Conservation (phyloP, 2,797 vertebrate species). For the Tenualosa thibaudeaui region DNA sequence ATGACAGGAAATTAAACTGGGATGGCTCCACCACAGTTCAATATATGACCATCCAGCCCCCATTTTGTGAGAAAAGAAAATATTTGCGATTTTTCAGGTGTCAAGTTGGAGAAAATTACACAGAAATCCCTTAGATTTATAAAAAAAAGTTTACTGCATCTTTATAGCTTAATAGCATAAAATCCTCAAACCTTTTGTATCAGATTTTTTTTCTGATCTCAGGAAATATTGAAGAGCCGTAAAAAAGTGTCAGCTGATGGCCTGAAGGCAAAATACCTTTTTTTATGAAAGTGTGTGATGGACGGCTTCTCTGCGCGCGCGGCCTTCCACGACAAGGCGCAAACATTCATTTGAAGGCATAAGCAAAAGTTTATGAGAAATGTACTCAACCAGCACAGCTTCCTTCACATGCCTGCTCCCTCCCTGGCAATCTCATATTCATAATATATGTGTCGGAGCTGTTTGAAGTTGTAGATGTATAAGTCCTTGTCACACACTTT, state of each 20-base stretch:
- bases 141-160: not conserved
- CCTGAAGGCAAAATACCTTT: conserved; percentile 26
- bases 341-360: conserved; percentile 22
- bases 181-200: not conserved
- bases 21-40: not conserved
- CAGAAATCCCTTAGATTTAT: not conserved
- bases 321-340: conserved; percentile 7
- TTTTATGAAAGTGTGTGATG: conserved; percentile 26
- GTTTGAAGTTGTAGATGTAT: conserved; percentile 47
- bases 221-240: conserved; percentile 22
- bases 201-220: conserved; percentile 27
- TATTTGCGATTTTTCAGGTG: not conserved
- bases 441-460: conserved; percentile 50
- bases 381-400: not conserved
- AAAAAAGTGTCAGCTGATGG: conserved; percentile 18
- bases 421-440: conserved; percentile 46
- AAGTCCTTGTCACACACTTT: conserved; percentile 43
- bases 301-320: conserved; percentile 17
- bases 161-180: not conserved
- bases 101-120: not conserved
- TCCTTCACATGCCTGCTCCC: conserved; percentile 33
- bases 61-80: not conserved
- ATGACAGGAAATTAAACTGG: conserved; percentile 1
- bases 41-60: not conserved
- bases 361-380: conserved; percentile 17